Base-by-base conservation (phyloP, 2,888 invertebrate species). In the Octodonta nipae region DNA sequence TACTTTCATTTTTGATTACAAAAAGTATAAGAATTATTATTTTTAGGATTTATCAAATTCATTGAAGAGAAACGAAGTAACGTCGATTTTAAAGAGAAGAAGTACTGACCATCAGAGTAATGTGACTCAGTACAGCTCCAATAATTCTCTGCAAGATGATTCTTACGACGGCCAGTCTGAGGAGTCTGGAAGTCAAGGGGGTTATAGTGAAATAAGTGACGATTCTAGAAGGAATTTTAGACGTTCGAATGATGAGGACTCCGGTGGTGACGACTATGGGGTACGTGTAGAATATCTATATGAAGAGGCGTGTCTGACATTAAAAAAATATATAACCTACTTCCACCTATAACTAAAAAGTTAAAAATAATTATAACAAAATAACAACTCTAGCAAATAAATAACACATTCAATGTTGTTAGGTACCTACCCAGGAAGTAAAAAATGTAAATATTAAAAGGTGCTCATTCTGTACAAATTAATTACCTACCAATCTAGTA, bases 241-340 rank as follows among this genome's bases (percentile, higher is more conserved):
- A 43, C 76, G 74, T 36, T 77, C 76, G 0, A 75, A 77, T 11
- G 80, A 80, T 3, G 80, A 79, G 1, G 79, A 78, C 43, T 80
- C 80, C 0, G 85, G 84, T 56, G 76, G 79, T 66, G 82, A 82
- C 38, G 73, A 69, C 46, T 73, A 65, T 42, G 61, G 60, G 47
- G 70, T 75, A 64, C 63, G 65, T 65, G 12, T 14, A 6, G 22
- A 11, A 5, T 20, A 5, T 20, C 8, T 15, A 11, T 11, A 3
- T 5, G 3, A 7, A 7, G 11, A 26, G 3, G n/a, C n/a, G n/a
- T n/a, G n/a, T n/a, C n/a, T n/a, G n/a, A n/a, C n/a, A n/a, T n/a
- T n/a, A n/a, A n/a, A n/a, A n/a, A n/a, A n/a, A n/a, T n/a, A n/a
- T n/a, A n/a, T n/a, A n/a, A n/a, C n/a, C n/a, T n/a, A n/a, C n/a